Base-by-base conservation (phyloP, 2,113 vertebrate genomes). In the Vidua macroura region DNA sequence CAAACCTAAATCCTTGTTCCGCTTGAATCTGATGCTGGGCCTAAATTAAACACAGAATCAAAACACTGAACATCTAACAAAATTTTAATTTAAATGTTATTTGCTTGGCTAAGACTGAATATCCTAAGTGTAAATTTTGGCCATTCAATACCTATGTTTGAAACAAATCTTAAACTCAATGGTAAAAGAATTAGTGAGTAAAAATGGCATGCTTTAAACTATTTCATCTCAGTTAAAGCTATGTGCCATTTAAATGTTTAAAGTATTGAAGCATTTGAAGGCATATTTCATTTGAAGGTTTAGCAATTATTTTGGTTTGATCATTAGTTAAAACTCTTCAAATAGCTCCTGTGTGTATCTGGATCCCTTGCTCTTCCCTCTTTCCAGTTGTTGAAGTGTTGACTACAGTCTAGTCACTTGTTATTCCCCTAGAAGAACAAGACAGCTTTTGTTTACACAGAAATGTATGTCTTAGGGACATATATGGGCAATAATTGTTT, bases 1-100 rank as follows among this genome's bases (percentile, higher is more conserved):
- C 93, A 95, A 92, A 91, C 53, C 49, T 86, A 79, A 91, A 74
- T 92, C 77, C 66, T 83, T 90, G 39, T 90, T 79, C 44, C 1
- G 13, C 69, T 88, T 90, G 28, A 90, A 81, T 63, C 53, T 86
- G 83, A 56, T 86, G 48, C n/a, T 3, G 33, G 27, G 19, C 15
- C 55, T 80, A 92, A 92, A 90, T 63, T 78, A 94, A 95, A 92
- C 33, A 66, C 51, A 86, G 49, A 73, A 73, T 69, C 20, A 69
- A 93, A 95, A 76, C n/a, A 83, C 7, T 76, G 41, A 56, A 41
- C 24, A n/a, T 69, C 60, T 68, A 58, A 68, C 39, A 67, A 81
- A 78, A 69, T 51, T 17, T 72, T 15, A 72, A 69, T 85, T 76
- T 24, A 18, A 73, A 58, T 53, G 15, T 56, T 58, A 63, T 58